Evolutionary conservation across 35 echinoderm and acorn worm species (phyloP).

Genomic region (Diadema setosum): DNA sequence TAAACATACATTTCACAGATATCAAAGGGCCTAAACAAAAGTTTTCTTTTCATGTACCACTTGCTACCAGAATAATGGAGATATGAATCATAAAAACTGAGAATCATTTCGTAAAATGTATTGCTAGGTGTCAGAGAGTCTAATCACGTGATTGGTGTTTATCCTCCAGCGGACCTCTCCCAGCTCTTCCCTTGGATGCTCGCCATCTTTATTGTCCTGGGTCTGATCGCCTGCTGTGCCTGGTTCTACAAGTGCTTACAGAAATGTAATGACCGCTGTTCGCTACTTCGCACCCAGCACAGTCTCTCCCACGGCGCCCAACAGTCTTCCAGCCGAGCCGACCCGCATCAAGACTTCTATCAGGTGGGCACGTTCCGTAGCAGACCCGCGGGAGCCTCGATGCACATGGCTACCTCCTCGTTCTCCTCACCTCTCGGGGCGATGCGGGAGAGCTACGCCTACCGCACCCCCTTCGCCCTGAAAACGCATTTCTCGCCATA

Average conservation of each 20-base stretch:
- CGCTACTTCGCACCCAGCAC: background rate
- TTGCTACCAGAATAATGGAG: too few relatives aligned
- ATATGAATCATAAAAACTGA: too few relatives aligned
- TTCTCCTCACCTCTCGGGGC: background rate
- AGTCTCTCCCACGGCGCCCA: background rate
- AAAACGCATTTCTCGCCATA: background rate
- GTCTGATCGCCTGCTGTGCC: constrained; percentile 51
- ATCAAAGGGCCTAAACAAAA: too few relatives aligned
- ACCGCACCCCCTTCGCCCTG: background rate
- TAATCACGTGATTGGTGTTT: too few relatives aligned
- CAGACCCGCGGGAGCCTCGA: background rate
- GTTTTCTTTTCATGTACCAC: too few relatives aligned
- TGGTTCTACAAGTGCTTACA: constrained; percentile 54
- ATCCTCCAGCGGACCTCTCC: constrained; percentile 21
- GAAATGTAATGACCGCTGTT: constrained; percentile 45
- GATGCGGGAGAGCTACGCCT: background rate
- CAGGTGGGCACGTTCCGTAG: background rate
- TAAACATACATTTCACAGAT: too few relatives aligned
- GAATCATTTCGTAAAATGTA: too few relatives aligned
- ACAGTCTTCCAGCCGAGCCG: background rate
- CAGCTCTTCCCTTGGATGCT: constrained; percentile 50
- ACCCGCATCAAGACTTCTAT: background rate
- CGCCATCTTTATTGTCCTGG: constrained; percentile 42
- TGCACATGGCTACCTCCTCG: background rate
- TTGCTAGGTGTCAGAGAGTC: too few relatives aligned